Evolutionary conservation across 2,888 invertebrate genomes (phyloP).

Genomic region (Cancer borealis): DNA sequence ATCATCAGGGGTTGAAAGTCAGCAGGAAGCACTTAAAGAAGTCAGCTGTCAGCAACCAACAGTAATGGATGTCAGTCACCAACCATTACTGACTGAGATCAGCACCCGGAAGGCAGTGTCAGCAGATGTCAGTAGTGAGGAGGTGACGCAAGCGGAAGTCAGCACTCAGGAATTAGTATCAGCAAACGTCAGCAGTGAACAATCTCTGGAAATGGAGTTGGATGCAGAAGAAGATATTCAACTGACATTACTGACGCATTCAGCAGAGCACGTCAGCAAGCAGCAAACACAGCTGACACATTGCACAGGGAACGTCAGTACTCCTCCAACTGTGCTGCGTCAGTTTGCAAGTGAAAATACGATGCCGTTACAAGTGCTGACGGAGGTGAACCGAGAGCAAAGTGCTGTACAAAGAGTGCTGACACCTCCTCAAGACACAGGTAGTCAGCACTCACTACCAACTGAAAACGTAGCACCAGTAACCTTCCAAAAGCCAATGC

Average conservation of each 20-base stretch:
- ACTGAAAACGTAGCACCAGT: not conserved
- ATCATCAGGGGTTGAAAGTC: not conserved
- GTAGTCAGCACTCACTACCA: not conserved
- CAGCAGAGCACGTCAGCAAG: not conserved
- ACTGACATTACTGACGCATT: not conserved
- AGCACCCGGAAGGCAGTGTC: not conserved
- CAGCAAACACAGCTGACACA: not conserved
- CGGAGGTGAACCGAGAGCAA: not conserved
- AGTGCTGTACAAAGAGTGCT: not conserved
- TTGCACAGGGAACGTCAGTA: not conserved
- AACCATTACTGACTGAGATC: not conserved
- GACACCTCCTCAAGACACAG: not conserved
- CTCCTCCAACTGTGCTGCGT: not conserved
- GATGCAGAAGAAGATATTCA: not conserved
- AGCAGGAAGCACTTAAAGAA: not conserved
- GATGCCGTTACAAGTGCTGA: not conserved
- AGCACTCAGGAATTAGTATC: not conserved
- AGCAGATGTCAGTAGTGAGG: not conserved
- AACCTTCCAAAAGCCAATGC: not conserved
- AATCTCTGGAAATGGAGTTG: not conserved
- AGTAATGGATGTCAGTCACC: not conserved
- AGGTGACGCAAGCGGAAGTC: not conserved
- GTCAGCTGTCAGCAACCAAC: not conserved
- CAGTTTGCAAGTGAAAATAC: constrained; percentile 22
- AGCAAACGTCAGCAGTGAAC: constrained; percentile 5